Evolutionary conservation across 2,797 vertebrate species (phyloP), one percentile per base, ranked within the genome.

Genomic region (Chromis chromis): DNA sequence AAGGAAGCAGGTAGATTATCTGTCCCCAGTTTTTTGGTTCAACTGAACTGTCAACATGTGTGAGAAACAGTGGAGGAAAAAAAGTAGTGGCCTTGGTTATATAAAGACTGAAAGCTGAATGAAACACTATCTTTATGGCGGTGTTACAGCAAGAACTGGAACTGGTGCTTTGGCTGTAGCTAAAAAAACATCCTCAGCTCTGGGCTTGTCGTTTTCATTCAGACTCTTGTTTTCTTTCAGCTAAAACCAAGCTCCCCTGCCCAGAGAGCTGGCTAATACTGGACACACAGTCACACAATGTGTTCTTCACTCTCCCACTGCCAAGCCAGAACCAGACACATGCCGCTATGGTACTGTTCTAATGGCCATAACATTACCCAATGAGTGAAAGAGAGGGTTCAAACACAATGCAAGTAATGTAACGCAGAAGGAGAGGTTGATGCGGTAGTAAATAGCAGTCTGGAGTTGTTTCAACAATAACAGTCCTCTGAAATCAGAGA

Each of bases 151-250:
- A 65, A 88, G 86, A 89, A 85, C 87, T 91, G 88, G 88, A 91
- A 89, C 76, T 86, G 79, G 87, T 81, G 86, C 88, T 92, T 90
- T 91, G 89, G 91, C 90, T 79, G 79, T 88, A 81, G 88, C 87
- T 91, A 89, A 89, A 92, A 93, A 90, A 91, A 91, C 91, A 94
- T 93, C 92, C 91, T 92, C 85, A 81, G 87, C 89, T 92, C 89
- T 87, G 80, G 90, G 89, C 83, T 87, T 88, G 88, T 92, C 86
- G 73, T 91, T 91, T 93, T 93, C 89, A 92, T 90, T 92, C 88
- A 90, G 87, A 87, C 80, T 91, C 86, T 89, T 93, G 92, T 92
- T 93, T 92, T 92, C 89, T 92, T 92, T 92, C 84, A 89, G 89
- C 87, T 88, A 84, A 89, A 91, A 87, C 89, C 88, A 85, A 90